Base-by-base conservation (phyloP, 2,797 vertebrate species). In the Sciaenops ocellatus region DNA sequence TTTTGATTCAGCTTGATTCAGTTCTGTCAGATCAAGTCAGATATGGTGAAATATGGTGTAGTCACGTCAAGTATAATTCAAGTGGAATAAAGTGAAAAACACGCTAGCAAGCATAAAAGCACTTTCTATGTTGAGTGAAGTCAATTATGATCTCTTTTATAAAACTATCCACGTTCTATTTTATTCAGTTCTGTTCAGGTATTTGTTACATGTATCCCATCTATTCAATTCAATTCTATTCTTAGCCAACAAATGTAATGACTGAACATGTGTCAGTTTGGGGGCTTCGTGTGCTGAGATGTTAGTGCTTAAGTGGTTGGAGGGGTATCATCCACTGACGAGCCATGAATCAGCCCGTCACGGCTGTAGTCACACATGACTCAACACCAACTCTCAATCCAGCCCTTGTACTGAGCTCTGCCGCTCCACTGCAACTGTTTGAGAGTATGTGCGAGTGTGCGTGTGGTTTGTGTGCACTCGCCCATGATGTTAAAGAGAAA, bases 381-480 rank as follows among this genome's bases (percentile, higher is more conserved):
- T 89, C 86, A 87, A 75, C 85, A 41, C 60, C 55, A 52, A 0
- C 85, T 75, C 84, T 88, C 81, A 91, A 86, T 92, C 89, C 85
- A 71, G 9, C 54, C 76, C 78, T 87, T 90, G 85, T 88, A 20
- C 85, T 1, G 48, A 78, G 61, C 61, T 65, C 70, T 42, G 72
- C 82, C 2, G 5, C 41, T 67, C 52, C 24, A 22, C 76, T 51
- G 80, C 82, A 82, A 85, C 76, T 60, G 76, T 80, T 80, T 38
- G 60, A 85, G 79, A 46, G 75, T 84, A 57, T 70, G 75, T 79
- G 72, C 7, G 41, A 75, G 77, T 30, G 81, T 87, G 61, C 42
- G 63, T 24, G 55, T 24, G 51, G 51, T 69, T 56, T 77, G 70
- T 60, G 67, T 74, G 65, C 66, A 44, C 54, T 69, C 34, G 17